Conservation (phyloP, 2,797 vertebrate species). For the Cossypha caffra region DNA sequence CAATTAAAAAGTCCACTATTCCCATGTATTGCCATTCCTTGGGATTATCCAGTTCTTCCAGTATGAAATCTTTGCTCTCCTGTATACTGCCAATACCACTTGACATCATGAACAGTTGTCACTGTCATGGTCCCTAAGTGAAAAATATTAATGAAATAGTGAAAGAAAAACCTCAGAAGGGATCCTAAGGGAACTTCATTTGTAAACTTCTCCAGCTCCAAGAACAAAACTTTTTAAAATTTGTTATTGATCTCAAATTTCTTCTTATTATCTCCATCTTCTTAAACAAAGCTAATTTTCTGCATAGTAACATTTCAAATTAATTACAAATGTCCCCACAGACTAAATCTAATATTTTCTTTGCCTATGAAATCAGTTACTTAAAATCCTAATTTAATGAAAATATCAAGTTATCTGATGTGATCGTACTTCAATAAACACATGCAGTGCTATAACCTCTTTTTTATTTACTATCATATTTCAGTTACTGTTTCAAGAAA, state of each 20-base stretch:
- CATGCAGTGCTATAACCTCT: neutral
- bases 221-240: neutral
- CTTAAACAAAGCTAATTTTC: neutral
- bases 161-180: neutral
- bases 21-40: neutral
- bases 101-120: neutral
- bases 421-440: neutral
- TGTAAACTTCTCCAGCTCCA: neutral
- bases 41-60: neutral
- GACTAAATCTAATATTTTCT: neutral
- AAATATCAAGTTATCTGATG: neutral
- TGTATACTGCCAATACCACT: neutral
- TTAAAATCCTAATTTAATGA: neutral
- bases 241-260: neutral
- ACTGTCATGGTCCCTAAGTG: neutral
- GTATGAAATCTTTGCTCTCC: neutral
- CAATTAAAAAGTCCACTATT: neutral
- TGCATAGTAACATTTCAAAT: neutral
- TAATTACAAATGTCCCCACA: neutral
- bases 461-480: neutral
- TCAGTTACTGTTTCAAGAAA: neutral
- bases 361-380: neutral
- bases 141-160: neutral
- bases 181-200: neutral
- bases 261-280: neutral